Percentiles rank a stretch among this genome's conserved stretches.
phyloP scores from a whole-genome alignment of 2,888 invertebrate species.

The Thysanoteuthis rhombus region DNA sequence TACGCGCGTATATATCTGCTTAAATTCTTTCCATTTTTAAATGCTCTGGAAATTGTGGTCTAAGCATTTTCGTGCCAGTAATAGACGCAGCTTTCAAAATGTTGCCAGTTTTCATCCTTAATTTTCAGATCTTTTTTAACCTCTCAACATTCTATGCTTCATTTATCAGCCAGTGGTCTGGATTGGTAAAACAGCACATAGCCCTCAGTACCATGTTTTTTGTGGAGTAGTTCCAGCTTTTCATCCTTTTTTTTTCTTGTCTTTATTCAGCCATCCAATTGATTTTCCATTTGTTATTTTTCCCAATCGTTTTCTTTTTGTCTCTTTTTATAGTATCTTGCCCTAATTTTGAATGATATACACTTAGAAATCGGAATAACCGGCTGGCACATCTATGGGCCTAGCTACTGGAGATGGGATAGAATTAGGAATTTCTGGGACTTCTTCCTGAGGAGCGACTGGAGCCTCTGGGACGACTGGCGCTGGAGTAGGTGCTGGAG shows the following conservation, averaged over 20 bases:
- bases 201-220: neutral
- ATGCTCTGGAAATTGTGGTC: neutral
- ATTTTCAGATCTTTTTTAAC: neutral
- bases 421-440: neutral
- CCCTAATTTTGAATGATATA: neutral
- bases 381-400: neutral
- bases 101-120: neutral
- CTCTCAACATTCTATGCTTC: neutral
- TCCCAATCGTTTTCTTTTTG: neutral
- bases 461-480: neutral
- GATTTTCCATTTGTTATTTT: neutral
- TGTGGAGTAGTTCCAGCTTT: too few relatives aligned
- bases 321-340: neutral
- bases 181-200: neutral
- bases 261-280: neutral
- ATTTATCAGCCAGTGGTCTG: neutral
- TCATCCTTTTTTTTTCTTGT: neutral
- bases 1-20: neutral
- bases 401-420: neutral
- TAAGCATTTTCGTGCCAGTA: neutral
- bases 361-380: conserved; percentile 18
- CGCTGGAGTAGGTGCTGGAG: conserved; percentile 33
- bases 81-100: neutral
- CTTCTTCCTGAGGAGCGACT: neutral
- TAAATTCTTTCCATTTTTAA: neutral